These are phyloP conservation scores for Gavialis gangeticus DNA, from an alignment of 2,113 vertebrate species.

Conservation along the genomic window DNA sequence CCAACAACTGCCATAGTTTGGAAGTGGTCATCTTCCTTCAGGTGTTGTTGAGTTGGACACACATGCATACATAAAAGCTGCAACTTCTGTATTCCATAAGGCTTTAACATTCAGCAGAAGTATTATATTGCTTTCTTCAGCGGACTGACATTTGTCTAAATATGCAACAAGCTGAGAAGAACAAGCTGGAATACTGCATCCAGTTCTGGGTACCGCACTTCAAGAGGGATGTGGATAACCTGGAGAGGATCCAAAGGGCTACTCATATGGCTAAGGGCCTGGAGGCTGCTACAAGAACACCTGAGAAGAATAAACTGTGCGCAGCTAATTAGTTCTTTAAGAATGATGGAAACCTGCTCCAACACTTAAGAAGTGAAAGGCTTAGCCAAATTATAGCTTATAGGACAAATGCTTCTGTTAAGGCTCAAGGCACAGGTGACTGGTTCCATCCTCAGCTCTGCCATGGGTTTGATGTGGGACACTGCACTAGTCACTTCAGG, in stretches of 20 bases:
- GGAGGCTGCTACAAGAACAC: not conserved
- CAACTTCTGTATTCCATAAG: not conserved
- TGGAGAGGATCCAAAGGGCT: too few species aligned
- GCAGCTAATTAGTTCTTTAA: not conserved
- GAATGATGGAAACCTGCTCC: not conserved
- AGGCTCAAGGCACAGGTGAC: not conserved
- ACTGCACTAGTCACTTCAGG: not conserved
- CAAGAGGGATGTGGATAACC: too few species aligned
- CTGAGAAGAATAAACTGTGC: not conserved
- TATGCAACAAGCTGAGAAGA: not conserved
- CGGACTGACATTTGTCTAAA: slow-evolving; percentile 1
- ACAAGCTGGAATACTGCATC: too few species aligned
- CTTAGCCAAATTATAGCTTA: not conserved
- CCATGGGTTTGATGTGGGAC: fast-evolving
- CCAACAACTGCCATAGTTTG: not conserved
- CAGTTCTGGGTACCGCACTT: too few species aligned
- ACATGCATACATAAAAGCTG: not conserved
- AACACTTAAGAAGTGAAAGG: not conserved
- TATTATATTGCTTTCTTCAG: not conserved
- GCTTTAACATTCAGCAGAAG: not conserved
- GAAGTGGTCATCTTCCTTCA: not conserved
- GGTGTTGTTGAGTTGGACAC: not conserved
- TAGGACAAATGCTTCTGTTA: not conserved
- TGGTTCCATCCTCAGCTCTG: not conserved
- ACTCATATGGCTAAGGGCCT: too few species aligned